These are phyloP conservation scores for Aldabrachelys gigantea DNA, from an alignment of 2,113 vertebrate genomes.

Conservation along the genomic window DNA sequence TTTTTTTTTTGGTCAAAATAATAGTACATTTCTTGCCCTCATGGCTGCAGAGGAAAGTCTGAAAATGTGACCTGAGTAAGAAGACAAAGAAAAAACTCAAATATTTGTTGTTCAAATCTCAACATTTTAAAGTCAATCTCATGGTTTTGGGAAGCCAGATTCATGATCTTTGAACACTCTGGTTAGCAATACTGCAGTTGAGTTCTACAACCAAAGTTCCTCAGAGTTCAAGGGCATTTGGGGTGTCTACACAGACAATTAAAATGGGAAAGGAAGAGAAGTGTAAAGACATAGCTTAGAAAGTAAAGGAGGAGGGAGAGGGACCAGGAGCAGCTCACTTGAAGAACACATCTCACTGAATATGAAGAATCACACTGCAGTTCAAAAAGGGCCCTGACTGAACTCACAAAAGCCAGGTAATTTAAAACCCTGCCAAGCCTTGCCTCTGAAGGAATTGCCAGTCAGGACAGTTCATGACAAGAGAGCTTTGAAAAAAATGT, in stretches of 20 bases:
- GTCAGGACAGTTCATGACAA: conserved; percentile 5
- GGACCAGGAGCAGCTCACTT: background rate
- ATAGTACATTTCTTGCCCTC: too few species aligned
- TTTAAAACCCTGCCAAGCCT: background rate
- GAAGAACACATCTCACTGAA: background rate
- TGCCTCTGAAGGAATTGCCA: conserved; percentile 8
- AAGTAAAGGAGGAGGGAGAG: background rate
- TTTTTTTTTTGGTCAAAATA: too few species aligned
- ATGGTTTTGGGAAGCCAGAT: background rate
- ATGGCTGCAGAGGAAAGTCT: too few species aligned
- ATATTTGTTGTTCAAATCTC: background rate
- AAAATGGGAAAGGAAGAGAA: background rate
- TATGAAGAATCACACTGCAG: background rate
- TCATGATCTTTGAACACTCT: background rate
- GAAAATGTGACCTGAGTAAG: too few species aligned
- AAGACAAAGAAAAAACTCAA: too few species aligned
- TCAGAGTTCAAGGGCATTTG: background rate
- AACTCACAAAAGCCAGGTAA: conserved; percentile 15
- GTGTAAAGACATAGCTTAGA: background rate
- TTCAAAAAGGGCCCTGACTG: background rate
- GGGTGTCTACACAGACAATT: background rate
- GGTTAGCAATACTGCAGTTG: accelerated
- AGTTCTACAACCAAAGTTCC: background rate
- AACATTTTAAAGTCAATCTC: background rate
- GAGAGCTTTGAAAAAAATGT: background rate